A percentile compares a stretch with the other conserved stretches of the same genome.
phyloP scores from a whole-genome alignment of 2,113 vertebrate species.

The Catagonus wagneri region DNA sequence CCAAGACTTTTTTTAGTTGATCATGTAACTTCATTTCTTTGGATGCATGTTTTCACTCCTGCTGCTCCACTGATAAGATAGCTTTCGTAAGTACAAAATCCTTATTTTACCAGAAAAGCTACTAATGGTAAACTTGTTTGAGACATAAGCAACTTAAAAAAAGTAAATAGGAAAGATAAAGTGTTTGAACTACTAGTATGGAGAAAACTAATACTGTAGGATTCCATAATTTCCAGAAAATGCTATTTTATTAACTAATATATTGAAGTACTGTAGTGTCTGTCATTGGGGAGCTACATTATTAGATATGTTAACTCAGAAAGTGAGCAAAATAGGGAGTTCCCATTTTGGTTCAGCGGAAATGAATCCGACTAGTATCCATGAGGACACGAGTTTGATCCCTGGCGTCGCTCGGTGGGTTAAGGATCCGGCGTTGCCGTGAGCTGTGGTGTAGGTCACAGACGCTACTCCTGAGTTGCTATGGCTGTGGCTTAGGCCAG shows the following conservation, averaged over 20 bases:
- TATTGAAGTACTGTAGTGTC: background rate
- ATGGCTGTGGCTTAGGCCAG: too few species aligned
- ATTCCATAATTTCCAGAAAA: slow-evolving; percentile 43
- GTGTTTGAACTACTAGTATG: background rate
- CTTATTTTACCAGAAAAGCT: background rate
- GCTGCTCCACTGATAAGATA: background rate
- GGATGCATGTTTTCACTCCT: background rate
- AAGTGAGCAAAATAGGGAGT: background rate
- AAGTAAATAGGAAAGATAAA: background rate
- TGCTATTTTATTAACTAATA: slow-evolving; percentile 7
- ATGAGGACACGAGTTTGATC: too few species aligned
- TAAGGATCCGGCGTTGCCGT: too few species aligned
- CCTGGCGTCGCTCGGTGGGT: too few species aligned
- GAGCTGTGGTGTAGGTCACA: too few species aligned
- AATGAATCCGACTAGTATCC: too few species aligned
- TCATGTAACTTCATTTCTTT: background rate
- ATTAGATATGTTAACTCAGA: slow-evolving; percentile 53
- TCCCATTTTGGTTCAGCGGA: too few species aligned
- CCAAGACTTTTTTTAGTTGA: background rate
- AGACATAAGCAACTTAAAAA: slow-evolving; percentile 12
- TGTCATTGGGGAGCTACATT: background rate
- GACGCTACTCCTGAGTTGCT: too few species aligned
- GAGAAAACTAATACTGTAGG: slow-evolving; percentile 31
- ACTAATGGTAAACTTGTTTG: background rate
- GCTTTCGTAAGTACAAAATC: background rate